Percentiles rank a stretch among this genome's conserved stretches.
phyloP scores from a whole-genome alignment of 1,140 invertebrate species.

The Globodera rostochiensis region DNA sequence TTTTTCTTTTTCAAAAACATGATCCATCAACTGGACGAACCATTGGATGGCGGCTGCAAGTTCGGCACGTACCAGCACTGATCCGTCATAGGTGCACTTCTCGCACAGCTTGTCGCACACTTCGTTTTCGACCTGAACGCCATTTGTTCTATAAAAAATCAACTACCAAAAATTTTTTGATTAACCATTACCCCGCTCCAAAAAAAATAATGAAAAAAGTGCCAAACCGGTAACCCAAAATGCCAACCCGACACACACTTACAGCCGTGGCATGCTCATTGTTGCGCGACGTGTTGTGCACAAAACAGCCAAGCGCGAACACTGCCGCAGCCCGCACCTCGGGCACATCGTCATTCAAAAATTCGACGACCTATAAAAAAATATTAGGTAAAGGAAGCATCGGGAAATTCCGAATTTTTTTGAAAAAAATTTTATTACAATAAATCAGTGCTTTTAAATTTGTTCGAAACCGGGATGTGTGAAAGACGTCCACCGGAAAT shows the following conservation, averaged over 20 bases:
- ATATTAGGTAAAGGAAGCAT: slow-evolving; percentile 13
- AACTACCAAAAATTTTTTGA: too few species aligned
- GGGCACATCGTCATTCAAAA: slow-evolving; percentile 57
- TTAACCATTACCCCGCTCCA: too few species aligned
- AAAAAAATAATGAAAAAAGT: too few species aligned
- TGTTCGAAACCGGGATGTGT: too few species aligned
- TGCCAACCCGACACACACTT: background rate
- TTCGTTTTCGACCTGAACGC: slow-evolving; percentile 60
- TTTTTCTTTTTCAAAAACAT: too few species aligned
- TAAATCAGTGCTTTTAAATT: background rate
- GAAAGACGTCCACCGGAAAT: too few species aligned
- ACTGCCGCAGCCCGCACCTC: slow-evolving; percentile 64
- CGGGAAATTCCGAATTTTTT: background rate
- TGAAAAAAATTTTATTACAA: too few species aligned
- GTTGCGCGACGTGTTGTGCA: slow-evolving; percentile 54
- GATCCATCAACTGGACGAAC: slow-evolving; percentile 33
- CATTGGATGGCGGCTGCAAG: slow-evolving; percentile 62
- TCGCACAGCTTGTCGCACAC: slow-evolving; percentile 58
- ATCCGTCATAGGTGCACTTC: slow-evolving; percentile 62
- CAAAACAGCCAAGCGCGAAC: slow-evolving; percentile 61
- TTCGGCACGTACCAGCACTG: slow-evolving; percentile 57
- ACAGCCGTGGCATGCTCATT: slow-evolving; percentile 55
- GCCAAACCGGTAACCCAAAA: too few species aligned
- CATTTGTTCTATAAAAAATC: background rate
- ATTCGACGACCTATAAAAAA: slow-evolving; percentile 33